Evolutionary conservation across 2,797 vertebrate species (phyloP).

Genomic region (Pantherophis alleghaniensis): DNA sequence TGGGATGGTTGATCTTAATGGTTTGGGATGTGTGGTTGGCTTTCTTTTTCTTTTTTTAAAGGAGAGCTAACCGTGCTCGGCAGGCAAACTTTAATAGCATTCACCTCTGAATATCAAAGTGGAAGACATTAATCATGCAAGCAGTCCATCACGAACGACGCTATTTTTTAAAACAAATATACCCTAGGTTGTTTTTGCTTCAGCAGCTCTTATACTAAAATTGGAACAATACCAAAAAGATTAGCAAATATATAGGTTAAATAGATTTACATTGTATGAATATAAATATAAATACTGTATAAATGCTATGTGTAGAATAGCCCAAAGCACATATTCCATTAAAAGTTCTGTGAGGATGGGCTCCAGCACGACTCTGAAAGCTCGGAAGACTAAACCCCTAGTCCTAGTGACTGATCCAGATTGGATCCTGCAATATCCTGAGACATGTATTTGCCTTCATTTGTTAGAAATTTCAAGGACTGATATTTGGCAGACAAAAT

Average conservation of each 20-base stretch:
- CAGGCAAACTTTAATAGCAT: not conserved
- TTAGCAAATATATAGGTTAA: not conserved
- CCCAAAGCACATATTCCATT: too few species aligned
- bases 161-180: not conserved
- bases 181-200: not conserved
- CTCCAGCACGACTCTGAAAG: too few species aligned
- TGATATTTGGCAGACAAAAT: not conserved
- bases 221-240: not conserved
- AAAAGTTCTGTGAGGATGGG: too few species aligned
- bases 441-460: too few species aligned
- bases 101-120: not conserved
- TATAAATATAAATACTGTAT: not conserved
- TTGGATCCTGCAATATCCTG: too few species aligned
- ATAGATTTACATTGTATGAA: not conserved
- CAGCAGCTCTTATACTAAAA: not conserved
- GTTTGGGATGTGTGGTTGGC: not conserved
- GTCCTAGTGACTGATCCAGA: too few species aligned
- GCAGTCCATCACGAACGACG: not conserved
- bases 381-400: too few species aligned
- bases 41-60: not conserved
- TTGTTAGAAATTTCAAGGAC: not conserved
- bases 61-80: not conserved
- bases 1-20: not conserved
- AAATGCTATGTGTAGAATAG: too few species aligned
- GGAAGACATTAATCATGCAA: not conserved